Evolutionary conservation across 1,140 invertebrate genomes (phyloP).

Genomic region (Euwallacea similis): DNA sequence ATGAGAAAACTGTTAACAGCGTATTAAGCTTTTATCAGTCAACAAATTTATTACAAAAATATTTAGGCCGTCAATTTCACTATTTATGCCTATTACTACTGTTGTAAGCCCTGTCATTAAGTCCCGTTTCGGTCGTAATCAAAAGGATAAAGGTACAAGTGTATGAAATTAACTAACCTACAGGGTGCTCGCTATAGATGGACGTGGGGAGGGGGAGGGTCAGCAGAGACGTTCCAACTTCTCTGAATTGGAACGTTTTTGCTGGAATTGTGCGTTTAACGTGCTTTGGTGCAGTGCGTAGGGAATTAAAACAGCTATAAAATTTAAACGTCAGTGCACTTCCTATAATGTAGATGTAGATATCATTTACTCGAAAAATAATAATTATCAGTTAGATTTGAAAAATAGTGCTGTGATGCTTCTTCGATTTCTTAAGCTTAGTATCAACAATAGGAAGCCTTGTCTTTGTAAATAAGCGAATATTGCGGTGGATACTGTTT

Average conservation of each 20-base stretch:
- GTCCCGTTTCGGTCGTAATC: conserved; percentile 9
- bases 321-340: conserved; percentile 46
- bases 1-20: conserved; percentile 44
- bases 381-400: conserved; percentile 7
- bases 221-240: background rate
- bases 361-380: background rate
- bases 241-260: background rate
- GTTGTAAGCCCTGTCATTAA: conserved; percentile 22
- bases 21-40: conserved; percentile 43
- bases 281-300: conserved; percentile 41
- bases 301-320: conserved; percentile 38
- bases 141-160: background rate
- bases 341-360: conserved; percentile 32
- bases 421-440: too few relatives aligned
- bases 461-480: background rate
- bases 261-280: conserved; percentile 36
- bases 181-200: background rate
- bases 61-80: conserved; percentile 49
- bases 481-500: background rate
- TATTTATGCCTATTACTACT: conserved; percentile 29
- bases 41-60: conserved; percentile 51
- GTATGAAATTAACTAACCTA: background rate
- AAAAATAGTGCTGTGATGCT: background rate
- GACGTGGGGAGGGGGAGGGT: background rate
- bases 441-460: too few relatives aligned